A percentile compares a stretch with the other conserved stretches of the same genome.
phyloP scores from a whole-genome alignment of 2,797 vertebrate species.

The Pipistrellus nathusii region DNA sequence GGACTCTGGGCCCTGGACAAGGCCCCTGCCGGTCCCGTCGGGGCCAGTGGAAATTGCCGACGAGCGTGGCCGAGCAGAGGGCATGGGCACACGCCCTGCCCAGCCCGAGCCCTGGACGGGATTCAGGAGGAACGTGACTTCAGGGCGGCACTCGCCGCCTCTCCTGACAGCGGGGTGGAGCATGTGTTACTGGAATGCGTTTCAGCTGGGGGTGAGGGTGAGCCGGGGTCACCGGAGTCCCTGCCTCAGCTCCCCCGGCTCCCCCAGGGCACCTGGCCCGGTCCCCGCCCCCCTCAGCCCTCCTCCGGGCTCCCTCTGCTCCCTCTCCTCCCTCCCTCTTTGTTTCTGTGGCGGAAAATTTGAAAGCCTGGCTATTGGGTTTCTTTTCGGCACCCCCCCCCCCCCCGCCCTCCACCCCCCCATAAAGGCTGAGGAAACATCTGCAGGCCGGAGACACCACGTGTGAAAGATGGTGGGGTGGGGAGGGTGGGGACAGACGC shows the following conservation, averaged over 20 bases:
- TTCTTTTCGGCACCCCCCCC: slow-evolving; percentile 73
- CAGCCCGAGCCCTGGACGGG: slow-evolving; percentile 76
- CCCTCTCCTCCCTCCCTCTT: slow-evolving; percentile 68
- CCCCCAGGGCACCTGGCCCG: not conserved
- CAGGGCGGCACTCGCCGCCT: slow-evolving; percentile 71
- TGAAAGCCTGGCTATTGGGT: slow-evolving; percentile 77
- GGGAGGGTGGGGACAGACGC: slow-evolving; percentile 63
- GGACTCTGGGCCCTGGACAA: not conserved
- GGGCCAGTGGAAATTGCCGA: not conserved
- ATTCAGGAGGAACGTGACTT: slow-evolving; percentile 80
- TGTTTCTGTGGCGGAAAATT: slow-evolving; percentile 74
- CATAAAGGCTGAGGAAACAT: slow-evolving; percentile 84
- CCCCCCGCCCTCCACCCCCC: not conserved
- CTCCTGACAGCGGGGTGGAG: slow-evolving; percentile 82
- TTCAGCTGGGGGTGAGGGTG: slow-evolving; percentile 69
- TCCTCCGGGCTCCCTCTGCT: not conserved
- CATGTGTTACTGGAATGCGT: slow-evolving; percentile 64
- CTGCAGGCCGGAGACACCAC: slow-evolving; percentile 82
- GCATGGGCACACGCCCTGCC: slow-evolving; percentile 13
- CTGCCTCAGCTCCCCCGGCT: not conserved
- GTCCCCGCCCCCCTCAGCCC: not conserved
- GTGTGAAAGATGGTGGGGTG: slow-evolving; percentile 75
- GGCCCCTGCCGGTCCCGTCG: fast-evolving
- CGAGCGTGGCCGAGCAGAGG: not conserved
- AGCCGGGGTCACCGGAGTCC: slow-evolving; percentile 60